Conservation (phyloP, 2,888 invertebrate species). For the Ptychoptera albimana region DNA sequence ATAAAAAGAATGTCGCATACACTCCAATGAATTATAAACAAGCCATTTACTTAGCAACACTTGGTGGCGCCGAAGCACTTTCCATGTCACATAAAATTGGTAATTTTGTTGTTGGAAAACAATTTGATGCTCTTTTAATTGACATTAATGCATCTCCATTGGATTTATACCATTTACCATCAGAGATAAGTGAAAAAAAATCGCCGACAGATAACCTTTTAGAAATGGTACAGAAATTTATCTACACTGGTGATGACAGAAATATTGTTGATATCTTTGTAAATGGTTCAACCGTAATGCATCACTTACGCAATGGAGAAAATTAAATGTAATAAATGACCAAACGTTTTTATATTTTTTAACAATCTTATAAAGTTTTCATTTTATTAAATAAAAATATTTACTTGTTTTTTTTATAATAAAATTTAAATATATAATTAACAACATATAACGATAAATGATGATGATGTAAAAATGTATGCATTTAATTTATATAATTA, state of each 20-base stretch:
- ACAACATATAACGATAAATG: not conserved
- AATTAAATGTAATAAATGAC: too few species aligned
- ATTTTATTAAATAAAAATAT: not conserved
- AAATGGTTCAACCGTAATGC: slow-evolving; percentile 33
- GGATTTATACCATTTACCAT: slow-evolving; percentile 31
- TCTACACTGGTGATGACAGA: slow-evolving; percentile 68
- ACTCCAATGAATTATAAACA: slow-evolving; percentile 51
- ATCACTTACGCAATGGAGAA: not conserved
- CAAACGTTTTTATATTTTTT: too few species aligned
- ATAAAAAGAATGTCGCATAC: slow-evolving; percentile 13
- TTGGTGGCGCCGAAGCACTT: slow-evolving; percentile 75
- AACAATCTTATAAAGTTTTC: too few species aligned
- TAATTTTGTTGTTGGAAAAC: slow-evolving; percentile 64
- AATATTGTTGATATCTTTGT: slow-evolving; percentile 65
- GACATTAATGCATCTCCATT: slow-evolving; percentile 43
- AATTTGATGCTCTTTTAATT: slow-evolving; percentile 73
- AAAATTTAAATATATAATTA: not conserved
- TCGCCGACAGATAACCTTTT: slow-evolving; percentile 32
- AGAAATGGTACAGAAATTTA: slow-evolving; percentile 56
- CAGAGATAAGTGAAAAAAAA: slow-evolving; percentile 12
- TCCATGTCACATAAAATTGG: slow-evolving; percentile 58
- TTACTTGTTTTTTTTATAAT: not conserved
- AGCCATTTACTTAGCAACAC: slow-evolving; percentile 68
- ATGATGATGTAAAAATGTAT: too few species aligned
- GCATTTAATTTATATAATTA: too few species aligned